Percentiles rank a stretch among this genome's conserved stretches.
Conservation (phyloP, 2,888 invertebrate genomes). For the Poecilus cupreus region DNA sequence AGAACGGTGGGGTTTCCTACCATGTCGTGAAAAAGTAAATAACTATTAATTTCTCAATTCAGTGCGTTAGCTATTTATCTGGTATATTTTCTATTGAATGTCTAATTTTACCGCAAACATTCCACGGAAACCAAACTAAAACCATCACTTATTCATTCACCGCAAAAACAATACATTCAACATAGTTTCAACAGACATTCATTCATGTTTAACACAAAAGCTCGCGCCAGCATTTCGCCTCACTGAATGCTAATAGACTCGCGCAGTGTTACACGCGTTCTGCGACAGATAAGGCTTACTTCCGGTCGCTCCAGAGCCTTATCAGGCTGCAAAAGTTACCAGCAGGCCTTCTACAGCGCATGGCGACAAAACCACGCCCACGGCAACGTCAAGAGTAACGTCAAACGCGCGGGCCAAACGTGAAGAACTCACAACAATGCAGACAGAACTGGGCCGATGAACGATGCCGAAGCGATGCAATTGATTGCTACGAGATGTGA, state of each 20-base stretch:
- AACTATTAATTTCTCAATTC: no score
- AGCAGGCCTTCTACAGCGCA: constrained; percentile 8
- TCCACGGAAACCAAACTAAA: background rate
- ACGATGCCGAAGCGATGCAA: background rate
- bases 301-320: constrained; percentile 18
- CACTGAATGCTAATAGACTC: constrained; percentile 12
- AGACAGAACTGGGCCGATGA: background rate
- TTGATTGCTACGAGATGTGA: background rate
- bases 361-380: background rate
- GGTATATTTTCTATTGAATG: no score
- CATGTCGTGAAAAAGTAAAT: no score
- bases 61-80: no score
- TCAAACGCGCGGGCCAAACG: background rate
- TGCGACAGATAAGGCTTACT: constrained; percentile 30
- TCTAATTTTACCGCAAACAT: no score
- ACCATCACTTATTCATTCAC: background rate
- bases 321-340: constrained; percentile 25
- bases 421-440: background rate
- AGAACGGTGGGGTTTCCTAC: no score
- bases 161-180: background rate
- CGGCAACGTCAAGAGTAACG: background rate
- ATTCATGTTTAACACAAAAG: constrained; percentile 17
- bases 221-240: background rate
- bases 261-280: background rate
- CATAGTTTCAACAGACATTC: constrained; percentile 10